Conservation (phyloP, 2,113 vertebrate species). For the Saccopteryx leptura region DNA sequence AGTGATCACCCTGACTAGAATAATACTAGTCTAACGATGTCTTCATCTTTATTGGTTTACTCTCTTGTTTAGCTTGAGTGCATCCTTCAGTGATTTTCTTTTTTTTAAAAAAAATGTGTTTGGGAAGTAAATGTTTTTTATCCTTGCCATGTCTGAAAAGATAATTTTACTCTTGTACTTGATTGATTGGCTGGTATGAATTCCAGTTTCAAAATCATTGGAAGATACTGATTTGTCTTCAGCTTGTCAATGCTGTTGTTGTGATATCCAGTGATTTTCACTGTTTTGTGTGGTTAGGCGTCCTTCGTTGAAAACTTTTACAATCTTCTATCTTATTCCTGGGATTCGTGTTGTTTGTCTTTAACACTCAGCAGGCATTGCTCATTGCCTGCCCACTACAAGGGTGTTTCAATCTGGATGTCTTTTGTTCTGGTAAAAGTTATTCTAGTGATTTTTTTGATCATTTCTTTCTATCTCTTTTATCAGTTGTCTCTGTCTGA, state of each 20-base stretch:
- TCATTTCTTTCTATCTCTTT: not conserved
- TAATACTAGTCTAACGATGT: not conserved
- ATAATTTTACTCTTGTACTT: not conserved
- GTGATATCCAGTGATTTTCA: not conserved
- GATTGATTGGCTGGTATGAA: not conserved
- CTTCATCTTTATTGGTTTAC: not conserved
- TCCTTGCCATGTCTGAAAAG: not conserved
- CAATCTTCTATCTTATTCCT: not conserved
- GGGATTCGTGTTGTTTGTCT: not conserved
- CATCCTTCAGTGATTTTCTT: not conserved
- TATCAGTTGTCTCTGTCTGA: not conserved
- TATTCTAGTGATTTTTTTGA: not conserved
- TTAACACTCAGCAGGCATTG: not conserved
- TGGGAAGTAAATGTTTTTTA: not conserved
- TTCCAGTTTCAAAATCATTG: slow-evolving; percentile 24
- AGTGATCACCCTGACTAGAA: not conserved
- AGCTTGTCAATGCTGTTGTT: not conserved
- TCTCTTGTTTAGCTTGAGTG: not conserved
- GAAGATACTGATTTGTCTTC: not conserved
- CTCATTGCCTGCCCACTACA: not conserved
- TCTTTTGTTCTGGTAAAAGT: not conserved
- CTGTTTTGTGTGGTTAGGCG: not conserved
- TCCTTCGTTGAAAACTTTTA: not conserved
- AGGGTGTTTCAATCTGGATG: not conserved
- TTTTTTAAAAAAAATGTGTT: not conserved